Evolutionary conservation across 1,140 invertebrate species (phyloP).

Genomic region (Thrips palmi): DNA sequence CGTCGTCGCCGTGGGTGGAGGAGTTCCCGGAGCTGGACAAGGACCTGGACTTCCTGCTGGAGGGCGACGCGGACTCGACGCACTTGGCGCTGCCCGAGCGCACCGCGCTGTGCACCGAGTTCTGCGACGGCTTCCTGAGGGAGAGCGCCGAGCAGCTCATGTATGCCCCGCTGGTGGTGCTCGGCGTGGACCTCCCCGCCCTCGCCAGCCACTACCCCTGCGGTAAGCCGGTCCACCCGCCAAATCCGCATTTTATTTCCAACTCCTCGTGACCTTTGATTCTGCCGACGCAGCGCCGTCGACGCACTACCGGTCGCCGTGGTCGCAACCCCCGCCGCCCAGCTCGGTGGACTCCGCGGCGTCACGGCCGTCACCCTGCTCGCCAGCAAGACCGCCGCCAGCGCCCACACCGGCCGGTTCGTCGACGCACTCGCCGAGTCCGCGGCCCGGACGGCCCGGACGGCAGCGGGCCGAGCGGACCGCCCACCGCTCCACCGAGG

Average conservation of each 20-base stretch:
- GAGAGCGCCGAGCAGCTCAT: slow-evolving; percentile 19
- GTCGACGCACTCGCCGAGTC: too few relatives aligned
- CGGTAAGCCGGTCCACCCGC: slow-evolving; percentile 6
- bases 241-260: slow-evolving; percentile 6
- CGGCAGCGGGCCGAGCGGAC: too few relatives aligned
- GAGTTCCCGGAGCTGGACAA: too few relatives aligned
- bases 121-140: slow-evolving; percentile 26
- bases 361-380: not conserved
- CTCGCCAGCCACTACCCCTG: not conserved
- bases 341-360: slow-evolving; percentile 5
- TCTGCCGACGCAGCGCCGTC: not conserved
- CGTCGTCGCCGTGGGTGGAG: too few relatives aligned
- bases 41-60: too few relatives aligned
- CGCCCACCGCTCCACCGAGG: too few relatives aligned
- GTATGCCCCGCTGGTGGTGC: slow-evolving; percentile 20
- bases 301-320: not conserved
- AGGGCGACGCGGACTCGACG: too few relatives aligned
- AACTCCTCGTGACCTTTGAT: slow-evolving; percentile 6
- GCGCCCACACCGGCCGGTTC: too few relatives aligned
- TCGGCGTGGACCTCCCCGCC: slow-evolving; percentile 23
- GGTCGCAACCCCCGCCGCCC: not conserved
- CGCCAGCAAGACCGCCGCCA: not conserved
- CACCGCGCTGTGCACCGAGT: slow-evolving; percentile 27
- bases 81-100: slow-evolving; percentile 26
- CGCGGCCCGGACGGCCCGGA: too few relatives aligned